These are phyloP conservation scores for Pseudochromis fuscus DNA, from an alignment of 2,797 vertebrate species.

Conservation along the genomic window DNA sequence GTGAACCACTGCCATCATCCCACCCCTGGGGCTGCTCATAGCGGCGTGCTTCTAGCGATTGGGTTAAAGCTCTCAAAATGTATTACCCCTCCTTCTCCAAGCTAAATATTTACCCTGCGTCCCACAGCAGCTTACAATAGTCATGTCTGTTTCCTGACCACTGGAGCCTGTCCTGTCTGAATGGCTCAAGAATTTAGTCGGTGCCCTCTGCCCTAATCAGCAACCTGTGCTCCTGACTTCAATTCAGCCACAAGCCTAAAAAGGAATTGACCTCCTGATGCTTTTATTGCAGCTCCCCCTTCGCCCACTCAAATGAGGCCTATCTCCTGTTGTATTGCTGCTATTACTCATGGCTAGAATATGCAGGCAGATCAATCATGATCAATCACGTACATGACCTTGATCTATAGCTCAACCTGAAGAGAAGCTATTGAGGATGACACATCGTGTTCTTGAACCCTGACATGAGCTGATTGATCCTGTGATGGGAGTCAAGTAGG, in stretches of 20 bases:
- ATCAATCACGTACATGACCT: constrained; percentile 78
- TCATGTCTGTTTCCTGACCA: constrained; percentile 77
- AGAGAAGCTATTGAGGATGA: constrained; percentile 79
- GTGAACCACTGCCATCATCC: constrained; percentile 26
- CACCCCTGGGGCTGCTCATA: constrained; percentile 38
- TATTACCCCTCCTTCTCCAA: constrained; percentile 83
- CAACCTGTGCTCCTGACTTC: constrained; percentile 69
- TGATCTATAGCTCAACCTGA: constrained; percentile 69
- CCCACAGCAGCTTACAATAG: constrained; percentile 84
- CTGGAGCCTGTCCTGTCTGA: constrained; percentile 73
- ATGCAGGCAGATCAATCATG: constrained; percentile 80
- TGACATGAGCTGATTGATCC: constrained; percentile 77
- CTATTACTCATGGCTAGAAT: constrained; percentile 80
- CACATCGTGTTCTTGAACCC: constrained; percentile 70
- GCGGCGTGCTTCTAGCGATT: constrained; percentile 58
- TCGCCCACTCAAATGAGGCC: constrained; percentile 47
- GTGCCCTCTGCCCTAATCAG: constrained; percentile 77
- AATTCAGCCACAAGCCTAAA: constrained; percentile 72
- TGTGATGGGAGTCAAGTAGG: constrained; percentile 69
- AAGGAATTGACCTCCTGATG: constrained; percentile 73
- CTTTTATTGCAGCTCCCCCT: constrained; percentile 60
- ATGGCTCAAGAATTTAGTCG: constrained; percentile 70
- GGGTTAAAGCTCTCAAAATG: constrained; percentile 77
- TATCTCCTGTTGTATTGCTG: constrained; percentile 59
- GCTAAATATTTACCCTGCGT: constrained; percentile 88